Evolutionary conservation across 1,140 invertebrate genomes (phyloP).

Genomic region (Camponotus vicinus): DNA sequence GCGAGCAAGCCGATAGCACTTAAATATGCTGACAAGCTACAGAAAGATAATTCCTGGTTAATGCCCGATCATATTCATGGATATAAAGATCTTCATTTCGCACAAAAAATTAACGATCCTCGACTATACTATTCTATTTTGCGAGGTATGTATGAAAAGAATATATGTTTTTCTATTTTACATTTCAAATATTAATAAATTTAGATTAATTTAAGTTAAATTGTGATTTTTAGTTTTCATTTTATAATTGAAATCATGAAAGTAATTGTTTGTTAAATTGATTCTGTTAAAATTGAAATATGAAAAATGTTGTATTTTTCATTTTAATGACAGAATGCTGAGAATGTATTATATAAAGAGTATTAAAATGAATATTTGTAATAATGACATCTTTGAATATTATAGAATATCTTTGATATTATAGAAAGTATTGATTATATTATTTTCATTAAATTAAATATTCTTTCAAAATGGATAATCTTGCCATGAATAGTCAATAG

Average conservation of each 20-base stretch:
- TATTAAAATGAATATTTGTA: not conserved
- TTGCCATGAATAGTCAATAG: not conserved
- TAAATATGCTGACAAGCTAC: conserved; percentile 56
- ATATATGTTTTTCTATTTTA: not conserved
- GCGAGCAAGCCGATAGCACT: conserved; percentile 21
- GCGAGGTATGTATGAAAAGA: conserved; percentile 59
- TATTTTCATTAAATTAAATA: conserved; percentile 53
- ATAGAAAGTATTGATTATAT: conserved; percentile 26
- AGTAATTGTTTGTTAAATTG: not conserved
- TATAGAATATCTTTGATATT: not conserved
- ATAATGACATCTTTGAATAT: conserved; percentile 39
- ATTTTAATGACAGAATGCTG: not conserved
- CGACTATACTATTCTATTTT: conserved; percentile 32
- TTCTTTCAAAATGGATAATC: conserved; percentile 23
- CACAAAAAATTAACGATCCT: conserved; percentile 58
- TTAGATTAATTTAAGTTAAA: not conserved
- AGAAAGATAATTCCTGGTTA: conserved; percentile 52
- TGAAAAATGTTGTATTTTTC: conserved; percentile 5
- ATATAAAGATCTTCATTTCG: conserved; percentile 51
- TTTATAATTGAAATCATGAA: conserved; percentile 1
- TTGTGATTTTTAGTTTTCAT: not conserved
- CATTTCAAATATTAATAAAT: not conserved
- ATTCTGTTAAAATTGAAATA: conserved; percentile 10
- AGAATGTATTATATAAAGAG: not conserved
- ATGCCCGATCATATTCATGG: conserved; percentile 36